Percentiles rank a stretch among this genome's conserved stretches.
These are phyloP conservation scores for Zenarchopterus dispar DNA, from an alignment of 2,797 vertebrate species.

Conservation along the genomic window DNA sequence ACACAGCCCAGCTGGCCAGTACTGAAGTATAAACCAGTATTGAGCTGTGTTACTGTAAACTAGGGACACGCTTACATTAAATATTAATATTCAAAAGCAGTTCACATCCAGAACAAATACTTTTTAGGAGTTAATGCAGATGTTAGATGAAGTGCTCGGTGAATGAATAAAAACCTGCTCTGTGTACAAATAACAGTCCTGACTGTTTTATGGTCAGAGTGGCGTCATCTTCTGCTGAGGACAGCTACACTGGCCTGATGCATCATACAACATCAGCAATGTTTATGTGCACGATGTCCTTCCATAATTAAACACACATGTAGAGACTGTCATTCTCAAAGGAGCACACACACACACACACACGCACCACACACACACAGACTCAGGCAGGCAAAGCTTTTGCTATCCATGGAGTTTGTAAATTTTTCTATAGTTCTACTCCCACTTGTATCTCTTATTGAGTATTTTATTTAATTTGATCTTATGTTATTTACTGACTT, in stretches of 20 bases:
- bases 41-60: constrained; percentile 23
- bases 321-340: not conserved
- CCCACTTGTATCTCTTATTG: too few relatives aligned
- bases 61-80: not conserved
- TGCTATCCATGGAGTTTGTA: too few relatives aligned
- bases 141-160: too few relatives aligned
- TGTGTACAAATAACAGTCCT: not conserved
- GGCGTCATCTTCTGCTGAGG: constrained; percentile 3
- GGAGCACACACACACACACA: not conserved
- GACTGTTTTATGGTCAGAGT: constrained; percentile 5
- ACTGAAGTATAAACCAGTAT: constrained; percentile 7
- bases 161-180: too few relatives aligned
- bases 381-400: too few relatives aligned
- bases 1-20: constrained; percentile 12
- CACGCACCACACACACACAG: too few relatives aligned
- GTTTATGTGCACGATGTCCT: not conserved
- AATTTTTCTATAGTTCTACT: too few relatives aligned
- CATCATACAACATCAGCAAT: not conserved
- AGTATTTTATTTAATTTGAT: too few relatives aligned
- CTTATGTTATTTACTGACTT: too few relatives aligned
- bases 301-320: not conserved
- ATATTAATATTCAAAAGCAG: too few relatives aligned
- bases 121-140: too few relatives aligned
- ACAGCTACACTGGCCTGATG: not conserved
- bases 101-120: too few relatives aligned